Conservation (phyloP, 1,140 invertebrate genomes). For the Cyclina sinensis region DNA sequence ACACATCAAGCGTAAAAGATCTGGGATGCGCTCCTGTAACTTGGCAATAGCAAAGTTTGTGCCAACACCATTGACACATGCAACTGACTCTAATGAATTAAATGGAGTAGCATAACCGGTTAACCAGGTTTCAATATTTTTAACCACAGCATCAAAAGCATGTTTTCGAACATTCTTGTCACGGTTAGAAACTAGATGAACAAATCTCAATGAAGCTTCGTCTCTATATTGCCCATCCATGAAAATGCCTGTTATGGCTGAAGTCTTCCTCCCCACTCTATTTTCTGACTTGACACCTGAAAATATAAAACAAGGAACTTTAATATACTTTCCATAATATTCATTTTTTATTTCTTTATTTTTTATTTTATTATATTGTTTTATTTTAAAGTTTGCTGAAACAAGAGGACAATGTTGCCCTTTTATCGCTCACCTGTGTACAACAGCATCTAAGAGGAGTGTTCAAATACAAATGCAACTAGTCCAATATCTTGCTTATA, state of each 20-base stretch:
- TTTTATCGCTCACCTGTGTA: too few relatives aligned
- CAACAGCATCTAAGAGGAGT: too few relatives aligned
- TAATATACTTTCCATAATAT: too few relatives aligned
- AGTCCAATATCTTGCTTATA: too few relatives aligned
- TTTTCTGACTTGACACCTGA: background rate
- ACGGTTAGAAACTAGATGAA: slow-evolving; percentile 75
- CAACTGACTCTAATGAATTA: slow-evolving; percentile 27
- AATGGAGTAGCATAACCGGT: slow-evolving; percentile 81
- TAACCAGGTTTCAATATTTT: slow-evolving; percentile 78
- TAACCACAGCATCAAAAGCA: slow-evolving; percentile 72
- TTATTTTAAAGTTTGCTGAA: too few relatives aligned
- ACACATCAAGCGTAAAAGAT: slow-evolving; percentile 77
- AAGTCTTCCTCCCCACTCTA: background rate
- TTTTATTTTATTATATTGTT: too few relatives aligned
- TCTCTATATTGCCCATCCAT: slow-evolving; percentile 67
- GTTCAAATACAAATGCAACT: too few relatives aligned
- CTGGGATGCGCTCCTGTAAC: slow-evolving; percentile 78
- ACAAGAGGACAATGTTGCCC: too few relatives aligned
- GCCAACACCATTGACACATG: slow-evolving; percentile 65
- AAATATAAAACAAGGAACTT: too few relatives aligned
- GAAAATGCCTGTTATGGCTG: background rate
- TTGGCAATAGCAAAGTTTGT: slow-evolving; percentile 51
- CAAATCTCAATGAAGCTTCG: slow-evolving; percentile 78
- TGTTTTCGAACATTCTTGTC: slow-evolving; percentile 73
- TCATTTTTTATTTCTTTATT: too few relatives aligned